Evolutionary conservation across 2,797 vertebrate species (phyloP).

Genomic region (Sebastes ruberrimus): DNA sequence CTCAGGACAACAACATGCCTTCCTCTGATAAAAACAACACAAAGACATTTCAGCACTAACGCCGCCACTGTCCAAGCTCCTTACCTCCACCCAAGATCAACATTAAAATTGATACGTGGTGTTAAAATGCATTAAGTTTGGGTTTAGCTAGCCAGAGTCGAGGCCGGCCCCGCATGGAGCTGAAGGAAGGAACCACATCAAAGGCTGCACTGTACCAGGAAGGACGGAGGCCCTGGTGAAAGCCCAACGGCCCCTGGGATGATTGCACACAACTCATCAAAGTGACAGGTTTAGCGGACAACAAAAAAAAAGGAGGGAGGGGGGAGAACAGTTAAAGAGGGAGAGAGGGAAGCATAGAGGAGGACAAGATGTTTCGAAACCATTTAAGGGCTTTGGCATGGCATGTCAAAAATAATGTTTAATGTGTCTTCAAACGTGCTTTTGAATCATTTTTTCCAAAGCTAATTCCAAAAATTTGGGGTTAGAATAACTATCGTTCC

Average conservation of each 20-base stretch:
- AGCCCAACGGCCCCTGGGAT: constrained; percentile 49
- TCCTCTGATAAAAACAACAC: constrained; percentile 31
- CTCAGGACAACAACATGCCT: constrained; percentile 5
- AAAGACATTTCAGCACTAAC: background rate
- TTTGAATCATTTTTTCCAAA: constrained; percentile 1
- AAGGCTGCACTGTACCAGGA: constrained; percentile 58
- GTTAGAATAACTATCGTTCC: constrained; percentile 13
- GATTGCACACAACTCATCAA: constrained; percentile 74
- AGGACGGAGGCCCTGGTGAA: constrained; percentile 66
- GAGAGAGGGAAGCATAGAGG: constrained; percentile 3
- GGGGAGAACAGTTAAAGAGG: background rate
- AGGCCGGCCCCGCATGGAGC: constrained; percentile 30
- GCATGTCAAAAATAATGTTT: constrained; percentile 20
- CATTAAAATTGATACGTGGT: background rate
- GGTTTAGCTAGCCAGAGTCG: constrained; percentile 7
- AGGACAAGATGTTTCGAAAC: constrained; percentile 30
- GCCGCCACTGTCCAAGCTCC: background rate
- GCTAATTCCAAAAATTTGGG: constrained; percentile 6
- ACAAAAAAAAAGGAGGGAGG: background rate
- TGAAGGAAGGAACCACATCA: constrained; percentile 66
- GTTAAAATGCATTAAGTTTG: constrained; percentile 8
- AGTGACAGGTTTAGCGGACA: constrained; percentile 68
- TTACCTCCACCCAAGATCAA: constrained; percentile 7
- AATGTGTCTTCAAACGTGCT: background rate
- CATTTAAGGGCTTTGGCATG: constrained; percentile 14